Base-by-base conservation (phyloP, 2,797 vertebrate species). In the Myotis daubentonii region DNA sequence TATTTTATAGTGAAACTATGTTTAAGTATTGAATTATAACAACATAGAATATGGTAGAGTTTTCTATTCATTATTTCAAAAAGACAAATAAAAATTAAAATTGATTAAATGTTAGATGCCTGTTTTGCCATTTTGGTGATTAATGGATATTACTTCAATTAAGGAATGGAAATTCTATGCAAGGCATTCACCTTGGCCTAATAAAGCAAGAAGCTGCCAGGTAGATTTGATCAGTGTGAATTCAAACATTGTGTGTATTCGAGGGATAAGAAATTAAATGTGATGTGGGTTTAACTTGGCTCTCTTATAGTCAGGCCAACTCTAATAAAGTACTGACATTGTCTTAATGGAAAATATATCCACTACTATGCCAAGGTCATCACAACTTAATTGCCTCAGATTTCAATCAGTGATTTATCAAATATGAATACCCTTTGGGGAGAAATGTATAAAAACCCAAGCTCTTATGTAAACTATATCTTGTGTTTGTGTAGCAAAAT, bases 371-470 rank as follows among this genome's bases (percentile, higher is more conserved):
- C 65, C 87, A 93, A 95, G 87, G 92, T 96, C 89, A 95, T 88
- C 65, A 83, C 13, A 55, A 78, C 7, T 89, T 97, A 96, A 96
- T 96, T 95, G 89, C 51, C 30, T 96, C 89, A 76, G 74, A 95
- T 88, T 95, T 96, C 75, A 92, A 93, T 96, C 88, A 88, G 90
- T 9, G 41, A 96, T 95, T 95, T 96, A 89, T 96, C 78, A 96
- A 88, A 88, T 90, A 75, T 55, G 60, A 97, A 85, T 72, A 96
- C n/a, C 16, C 81, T 88, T 89, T 86, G 47, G 78, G 81, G 53
- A 93, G 65, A 92, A 89, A 94, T 86, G 16, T 75, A 75, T 94
- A 92, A 90, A 94, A 95, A 55, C 65, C 33, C 33, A 6, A 94
- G 53, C 65, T 80, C 36, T 80, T 88, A 55, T 88, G 53, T 92